Evolutionary conservation across 2,888 invertebrate genomes (phyloP).

Genomic region (Schrankia costaestrigalis): DNA sequence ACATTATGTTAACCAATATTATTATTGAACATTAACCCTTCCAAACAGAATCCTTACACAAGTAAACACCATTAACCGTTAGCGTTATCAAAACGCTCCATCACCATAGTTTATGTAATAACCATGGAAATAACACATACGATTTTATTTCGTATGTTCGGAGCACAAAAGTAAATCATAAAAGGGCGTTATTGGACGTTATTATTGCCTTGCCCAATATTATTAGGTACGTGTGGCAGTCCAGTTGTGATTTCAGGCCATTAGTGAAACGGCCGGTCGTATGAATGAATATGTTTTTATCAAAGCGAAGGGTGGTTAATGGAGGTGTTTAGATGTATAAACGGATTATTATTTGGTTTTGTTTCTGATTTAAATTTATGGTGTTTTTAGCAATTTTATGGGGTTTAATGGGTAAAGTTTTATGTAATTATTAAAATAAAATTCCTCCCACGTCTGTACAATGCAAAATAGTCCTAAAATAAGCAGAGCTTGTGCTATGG

Average conservation of each 20-base stretch:
- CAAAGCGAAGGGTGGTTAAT: slow-evolving; percentile 5
- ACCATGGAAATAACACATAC: slow-evolving; percentile 42
- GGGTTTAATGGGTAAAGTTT: no score
- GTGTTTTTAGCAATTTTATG: no score
- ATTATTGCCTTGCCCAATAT: slow-evolving; percentile 58
- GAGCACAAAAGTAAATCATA: slow-evolving; percentile 64
- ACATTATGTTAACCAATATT: slow-evolving; percentile 10
- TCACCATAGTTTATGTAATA: slow-evolving; percentile 21
- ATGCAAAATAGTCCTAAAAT: no score
- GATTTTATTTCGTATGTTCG: slow-evolving; percentile 57
- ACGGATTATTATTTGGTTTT: slow-evolving; percentile 4
- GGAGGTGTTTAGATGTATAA: slow-evolving; percentile 4
- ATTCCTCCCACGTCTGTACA: no score
- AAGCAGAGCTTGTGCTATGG: no score
- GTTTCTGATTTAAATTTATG: no score
- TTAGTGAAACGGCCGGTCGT: slow-evolving; percentile 20
- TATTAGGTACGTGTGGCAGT: slow-evolving; percentile 48
- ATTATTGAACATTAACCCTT: slow-evolving; percentile 8
- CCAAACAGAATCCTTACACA: slow-evolving; percentile 12
- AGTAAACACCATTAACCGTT: slow-evolving; percentile 10
- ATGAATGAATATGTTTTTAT: slow-evolving; percentile 22
- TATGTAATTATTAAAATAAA: no score
- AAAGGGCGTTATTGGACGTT: slow-evolving; percentile 65
- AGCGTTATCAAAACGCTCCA: slow-evolving; percentile 2
- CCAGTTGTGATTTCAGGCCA: slow-evolving; percentile 14